Evolutionary conservation across 2,797 vertebrate species (phyloP), one percentile per base, ranked within the genome.

Genomic region (Hipposideros larvatus): DNA sequence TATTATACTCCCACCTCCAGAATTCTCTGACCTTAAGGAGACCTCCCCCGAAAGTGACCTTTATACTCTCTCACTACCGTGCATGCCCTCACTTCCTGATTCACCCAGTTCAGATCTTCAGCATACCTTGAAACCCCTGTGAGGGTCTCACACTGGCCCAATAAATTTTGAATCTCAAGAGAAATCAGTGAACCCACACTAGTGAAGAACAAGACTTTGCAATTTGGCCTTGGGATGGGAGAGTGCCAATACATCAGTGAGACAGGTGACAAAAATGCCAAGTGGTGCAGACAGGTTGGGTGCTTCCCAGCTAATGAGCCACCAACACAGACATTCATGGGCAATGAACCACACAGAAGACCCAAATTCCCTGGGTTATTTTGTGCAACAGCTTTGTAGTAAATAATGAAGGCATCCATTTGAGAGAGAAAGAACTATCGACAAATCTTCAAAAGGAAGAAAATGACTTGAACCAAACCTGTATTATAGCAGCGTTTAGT

Each of bases 61-160:
- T 41, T 57, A 3, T 11, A 6, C 51, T 46, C n/a, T 34, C 13
- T 55, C 24, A 28, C 22, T 4, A 7, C 5, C 1, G 4, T n/a
- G 15, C 59, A 63, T 11, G 53, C 13, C 1, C 4, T 86, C 5
- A 4, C 15, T 53, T 71, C 75, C 43, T 80, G 5, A 55, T 19
- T 59, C 22, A 16, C 37, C 2, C 3, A 11, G 3, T 18, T 51
- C 8, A 7, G 34, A 16, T 5, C 37, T 2, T 77, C 3, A 1
- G 37, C 21, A 59, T 8, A 3, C 21, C 34, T 31, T 4, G 31
- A 53, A 41, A 57, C 3, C 21, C 73, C 13, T 48, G 13, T 19
- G 31, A 48, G 11, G 0, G 73, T 34, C 11, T 68, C 34, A 73
- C 4, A 7, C 7, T 53, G 46, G 7, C 16, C 31, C 7, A 63